phyloP scores from a whole-genome alignment of 2,113 vertebrate species.

The Dicaeum eximium region DNA sequence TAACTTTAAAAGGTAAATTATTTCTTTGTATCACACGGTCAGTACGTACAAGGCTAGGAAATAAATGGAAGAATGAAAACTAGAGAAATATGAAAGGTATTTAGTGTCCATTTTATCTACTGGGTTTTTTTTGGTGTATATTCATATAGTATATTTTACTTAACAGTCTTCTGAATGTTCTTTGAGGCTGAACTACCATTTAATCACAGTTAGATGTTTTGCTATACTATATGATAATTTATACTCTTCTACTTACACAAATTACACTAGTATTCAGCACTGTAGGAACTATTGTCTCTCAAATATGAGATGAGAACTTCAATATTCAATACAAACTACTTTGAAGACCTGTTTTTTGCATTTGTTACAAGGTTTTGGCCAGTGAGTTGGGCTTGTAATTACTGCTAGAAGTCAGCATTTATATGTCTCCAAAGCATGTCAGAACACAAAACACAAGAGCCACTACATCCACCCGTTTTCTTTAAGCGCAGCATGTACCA shows the following conservation, averaged over 20 bases:
- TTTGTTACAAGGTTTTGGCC: neutral
- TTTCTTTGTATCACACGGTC: neutral
- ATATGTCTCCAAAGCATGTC: neutral
- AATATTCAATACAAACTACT: neutral
- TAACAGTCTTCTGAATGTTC: neutral
- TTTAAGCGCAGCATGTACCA: accelerated
- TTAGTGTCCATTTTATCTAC: neutral
- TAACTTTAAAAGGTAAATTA: neutral
- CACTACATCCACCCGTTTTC: neutral
- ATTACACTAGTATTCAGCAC: neutral
- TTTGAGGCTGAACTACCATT: neutral
- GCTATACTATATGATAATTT: neutral
- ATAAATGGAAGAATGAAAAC: neutral
- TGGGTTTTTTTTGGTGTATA: neutral
- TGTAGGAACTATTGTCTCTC: neutral
- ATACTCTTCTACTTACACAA: neutral
- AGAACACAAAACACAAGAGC: neutral
- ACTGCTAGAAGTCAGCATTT: neutral
- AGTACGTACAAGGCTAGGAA: neutral
- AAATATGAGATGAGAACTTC: neutral
- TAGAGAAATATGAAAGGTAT: neutral
- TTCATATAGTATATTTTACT: neutral
- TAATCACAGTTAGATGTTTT: neutral
- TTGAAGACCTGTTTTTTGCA: neutral
- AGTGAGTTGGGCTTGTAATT: neutral